Conservation (phyloP, 1,140 invertebrate genomes). For the Papilio machaon region DNA sequence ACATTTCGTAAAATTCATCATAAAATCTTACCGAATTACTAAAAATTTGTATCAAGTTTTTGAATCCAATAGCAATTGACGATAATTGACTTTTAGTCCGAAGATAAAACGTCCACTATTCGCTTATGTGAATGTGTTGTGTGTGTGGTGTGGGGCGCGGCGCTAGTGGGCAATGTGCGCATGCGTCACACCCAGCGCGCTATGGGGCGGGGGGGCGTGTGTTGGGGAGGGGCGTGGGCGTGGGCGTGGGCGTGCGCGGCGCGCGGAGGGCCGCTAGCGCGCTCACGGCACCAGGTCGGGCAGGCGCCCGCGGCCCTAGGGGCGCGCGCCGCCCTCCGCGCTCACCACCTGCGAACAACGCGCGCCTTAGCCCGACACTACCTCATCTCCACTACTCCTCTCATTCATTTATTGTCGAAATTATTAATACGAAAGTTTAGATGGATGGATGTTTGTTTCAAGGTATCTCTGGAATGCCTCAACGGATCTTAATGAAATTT, state of each 20-base stretch:
- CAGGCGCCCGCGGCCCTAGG: slow-evolving; percentile 82
- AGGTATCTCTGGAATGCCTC: too few relatives aligned
- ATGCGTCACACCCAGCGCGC: slow-evolving; percentile 28
- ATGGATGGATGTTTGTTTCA: too few relatives aligned
- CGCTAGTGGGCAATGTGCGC: background rate
- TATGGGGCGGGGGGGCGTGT: slow-evolving; percentile 37
- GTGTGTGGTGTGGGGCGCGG: background rate
- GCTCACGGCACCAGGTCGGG: slow-evolving; percentile 82
- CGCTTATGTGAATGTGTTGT: background rate
- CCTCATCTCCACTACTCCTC: background rate
- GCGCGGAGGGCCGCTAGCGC: slow-evolving; percentile 57
- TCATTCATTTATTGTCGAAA: background rate
- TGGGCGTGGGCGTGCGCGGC: slow-evolving; percentile 47
- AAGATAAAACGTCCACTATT: background rate
- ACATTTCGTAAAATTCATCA: slow-evolving; percentile 1
- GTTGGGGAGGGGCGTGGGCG: slow-evolving; percentile 36
- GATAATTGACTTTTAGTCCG: slow-evolving; percentile 21
- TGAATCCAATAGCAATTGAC: slow-evolving; percentile 24
- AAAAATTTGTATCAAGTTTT: slow-evolving; percentile 22
- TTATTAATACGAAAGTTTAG: too few relatives aligned
- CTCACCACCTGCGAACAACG: slow-evolving; percentile 67
- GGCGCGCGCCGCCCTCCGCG: slow-evolving; percentile 68
- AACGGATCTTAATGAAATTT: too few relatives aligned
- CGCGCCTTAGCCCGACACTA: slow-evolving; percentile 21
- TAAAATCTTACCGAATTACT: background rate